Evolutionary conservation across 2,113 vertebrate species (phyloP).

Genomic region (Junco hyemalis): DNA sequence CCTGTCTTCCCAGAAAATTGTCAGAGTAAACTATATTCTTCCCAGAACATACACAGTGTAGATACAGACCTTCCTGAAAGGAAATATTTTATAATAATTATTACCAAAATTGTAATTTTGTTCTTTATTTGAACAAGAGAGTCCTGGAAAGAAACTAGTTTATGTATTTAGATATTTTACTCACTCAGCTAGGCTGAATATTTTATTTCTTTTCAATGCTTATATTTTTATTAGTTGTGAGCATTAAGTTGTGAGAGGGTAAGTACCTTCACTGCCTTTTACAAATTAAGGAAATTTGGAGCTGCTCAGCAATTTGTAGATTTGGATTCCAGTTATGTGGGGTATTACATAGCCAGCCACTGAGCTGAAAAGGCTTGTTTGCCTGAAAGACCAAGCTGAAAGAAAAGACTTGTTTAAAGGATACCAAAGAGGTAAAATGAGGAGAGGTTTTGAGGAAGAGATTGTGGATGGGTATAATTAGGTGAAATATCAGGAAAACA

Average conservation of each 20-base stretch:
- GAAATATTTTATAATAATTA: constrained; percentile 53
- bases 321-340: constrained; percentile 17
- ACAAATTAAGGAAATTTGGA: background rate
- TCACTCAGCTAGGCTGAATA: background rate
- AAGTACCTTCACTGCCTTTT: background rate
- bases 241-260: background rate
- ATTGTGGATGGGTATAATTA: constrained; percentile 32
- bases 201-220: background rate
- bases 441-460: constrained; percentile 29
- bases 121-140: constrained; percentile 25
- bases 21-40: constrained; percentile 47
- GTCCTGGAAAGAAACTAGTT: background rate
- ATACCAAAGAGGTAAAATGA: constrained; percentile 48
- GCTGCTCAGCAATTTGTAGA: background rate
- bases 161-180: constrained; percentile 6
- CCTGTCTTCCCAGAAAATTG: constrained; percentile 56
- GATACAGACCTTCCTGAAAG: constrained; percentile 38
- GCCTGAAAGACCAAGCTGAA: background rate
- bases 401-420: constrained; percentile 38
- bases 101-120: constrained; percentile 32
- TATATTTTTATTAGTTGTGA: background rate
- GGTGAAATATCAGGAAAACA: constrained; percentile 51
- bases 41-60: constrained; percentile 36
- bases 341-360: background rate
- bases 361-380: constrained; percentile 16